Evolutionary conservation across 2,797 vertebrate species (phyloP), one percentile per base, ranked within the genome.

Genomic region (Pagetopsis macropterus): DNA sequence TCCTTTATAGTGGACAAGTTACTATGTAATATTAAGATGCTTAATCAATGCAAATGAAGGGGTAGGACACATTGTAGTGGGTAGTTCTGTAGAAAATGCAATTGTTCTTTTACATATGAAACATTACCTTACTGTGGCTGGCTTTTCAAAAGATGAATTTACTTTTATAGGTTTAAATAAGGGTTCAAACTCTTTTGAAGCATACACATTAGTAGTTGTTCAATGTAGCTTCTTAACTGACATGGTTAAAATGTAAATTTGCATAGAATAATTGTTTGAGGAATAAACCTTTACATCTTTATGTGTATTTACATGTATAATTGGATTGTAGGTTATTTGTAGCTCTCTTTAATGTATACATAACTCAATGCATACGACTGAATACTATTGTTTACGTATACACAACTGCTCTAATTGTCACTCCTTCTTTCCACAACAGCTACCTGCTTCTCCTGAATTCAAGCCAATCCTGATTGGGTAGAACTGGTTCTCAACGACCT

Each of bases 381-480:
- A 45, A 51, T 48, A 41, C 3, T 51, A 69, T 62, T 11, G 13
- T 15, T 65, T 5, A 19, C 54, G 16, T 23, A 8, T 59, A 52
- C 1, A 65, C 2, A 15, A 46, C 10, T 31, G 2, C 16, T 46
- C 49, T 84, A 80, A 79, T 55, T 84, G 8, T 9, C 21, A 9
- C 78, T 8, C 71, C 27, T 62, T 85, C 15, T 90, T 46, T 82
- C 60, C 44, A 65, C 31, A 33, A 76, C 87, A 94, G 93, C 43
- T 73, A 72, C 16, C 75, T 67, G 63, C 65, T 48, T 68, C 66
- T 56, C 23, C 54, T 51, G 65, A 79, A 79, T 27, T 65, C 51
- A 84, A 45, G 65, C 66, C 37, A 14, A 40, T 57, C 21, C 50
- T 72, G 57, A 71, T 68, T 75, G 65, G 69, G 57, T 64, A 83